Evolutionary conservation across 1,140 invertebrate species (phyloP).

Genomic region (Batillaria attramentaria): DNA sequence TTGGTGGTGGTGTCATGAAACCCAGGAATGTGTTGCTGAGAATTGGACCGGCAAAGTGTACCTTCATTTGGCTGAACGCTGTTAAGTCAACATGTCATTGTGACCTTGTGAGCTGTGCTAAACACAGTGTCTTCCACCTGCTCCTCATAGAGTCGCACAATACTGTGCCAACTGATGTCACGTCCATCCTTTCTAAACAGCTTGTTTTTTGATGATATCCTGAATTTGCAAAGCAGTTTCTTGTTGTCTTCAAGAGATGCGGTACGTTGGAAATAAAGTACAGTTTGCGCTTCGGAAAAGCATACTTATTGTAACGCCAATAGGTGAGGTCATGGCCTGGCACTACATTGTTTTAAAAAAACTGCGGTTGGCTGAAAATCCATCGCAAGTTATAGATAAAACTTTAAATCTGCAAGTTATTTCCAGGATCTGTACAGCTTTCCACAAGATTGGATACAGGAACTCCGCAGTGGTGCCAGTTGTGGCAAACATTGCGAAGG

Average conservation of each 20-base stretch:
- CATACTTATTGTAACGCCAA: not conserved
- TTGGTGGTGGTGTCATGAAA: too few relatives aligned
- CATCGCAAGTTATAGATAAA: constrained; percentile 37
- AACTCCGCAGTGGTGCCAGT: constrained; percentile 11
- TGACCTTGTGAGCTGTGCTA: constrained; percentile 32
- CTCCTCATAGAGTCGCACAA: constrained; percentile 40
- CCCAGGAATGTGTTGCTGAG: constrained; percentile 38
- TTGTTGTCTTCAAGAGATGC: constrained; percentile 46
- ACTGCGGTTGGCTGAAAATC: constrained; percentile 25
- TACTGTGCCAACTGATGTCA: too few relatives aligned
- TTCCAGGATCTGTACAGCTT: constrained; percentile 25
- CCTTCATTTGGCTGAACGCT: too few relatives aligned
- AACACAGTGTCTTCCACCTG: constrained; percentile 33
- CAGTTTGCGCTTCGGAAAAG: constrained; percentile 22
- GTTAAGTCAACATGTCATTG: constrained; percentile 34
- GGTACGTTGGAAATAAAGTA: constrained; percentile 52
- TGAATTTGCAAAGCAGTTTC: constrained; percentile 44
- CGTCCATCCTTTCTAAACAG: constrained; percentile 43
- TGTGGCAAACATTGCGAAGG: not conserved
- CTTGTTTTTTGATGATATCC: constrained; percentile 35
- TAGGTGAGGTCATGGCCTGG: too few relatives aligned
- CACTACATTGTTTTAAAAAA: too few relatives aligned
- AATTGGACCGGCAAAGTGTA: constrained; percentile 38
- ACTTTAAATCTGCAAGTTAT: not conserved
- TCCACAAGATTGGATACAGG: constrained; percentile 33